phyloP scores from a whole-genome alignment of 2,888 invertebrate genomes.

The Pandemis heparana region DNA sequence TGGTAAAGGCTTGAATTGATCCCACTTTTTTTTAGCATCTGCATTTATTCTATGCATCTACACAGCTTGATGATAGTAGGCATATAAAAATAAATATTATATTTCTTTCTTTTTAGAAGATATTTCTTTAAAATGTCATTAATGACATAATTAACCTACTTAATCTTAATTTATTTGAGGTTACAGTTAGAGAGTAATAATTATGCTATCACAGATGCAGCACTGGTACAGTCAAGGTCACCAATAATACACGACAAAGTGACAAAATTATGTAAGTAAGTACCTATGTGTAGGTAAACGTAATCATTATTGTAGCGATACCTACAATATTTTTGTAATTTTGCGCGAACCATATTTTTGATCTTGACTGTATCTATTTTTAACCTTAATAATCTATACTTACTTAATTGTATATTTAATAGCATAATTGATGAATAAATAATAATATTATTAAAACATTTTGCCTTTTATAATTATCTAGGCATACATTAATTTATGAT shows the following conservation, averaged over 20 bases:
- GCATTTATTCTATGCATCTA: no score
- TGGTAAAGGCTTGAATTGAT: neutral
- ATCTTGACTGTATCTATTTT: no score
- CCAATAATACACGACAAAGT: no score
- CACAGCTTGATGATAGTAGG: neutral
- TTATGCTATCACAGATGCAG: constrained; percentile 18
- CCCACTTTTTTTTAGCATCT: neutral
- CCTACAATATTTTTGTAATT: no score
- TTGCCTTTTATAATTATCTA: no score
- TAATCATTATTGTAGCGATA: no score
- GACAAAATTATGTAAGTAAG: no score
- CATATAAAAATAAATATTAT: neutral
- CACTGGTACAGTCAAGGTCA: neutral
- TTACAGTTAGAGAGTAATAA: neutral
- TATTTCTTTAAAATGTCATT: neutral
- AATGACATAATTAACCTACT: neutral
- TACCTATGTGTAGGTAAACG: no score
- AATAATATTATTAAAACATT: neutral
- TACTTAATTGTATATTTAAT: neutral
- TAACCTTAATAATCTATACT: no score
- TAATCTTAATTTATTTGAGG: constrained; percentile 11
- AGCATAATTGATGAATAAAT: neutral
- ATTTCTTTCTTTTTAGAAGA: no score
- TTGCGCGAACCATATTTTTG: no score
- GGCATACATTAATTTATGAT: no score